Percentiles rank a stretch among this genome's conserved stretches.
Evolutionary conservation across 2,888 invertebrate species (phyloP).

Genomic region (Allophyes oxyacanthae): DNA sequence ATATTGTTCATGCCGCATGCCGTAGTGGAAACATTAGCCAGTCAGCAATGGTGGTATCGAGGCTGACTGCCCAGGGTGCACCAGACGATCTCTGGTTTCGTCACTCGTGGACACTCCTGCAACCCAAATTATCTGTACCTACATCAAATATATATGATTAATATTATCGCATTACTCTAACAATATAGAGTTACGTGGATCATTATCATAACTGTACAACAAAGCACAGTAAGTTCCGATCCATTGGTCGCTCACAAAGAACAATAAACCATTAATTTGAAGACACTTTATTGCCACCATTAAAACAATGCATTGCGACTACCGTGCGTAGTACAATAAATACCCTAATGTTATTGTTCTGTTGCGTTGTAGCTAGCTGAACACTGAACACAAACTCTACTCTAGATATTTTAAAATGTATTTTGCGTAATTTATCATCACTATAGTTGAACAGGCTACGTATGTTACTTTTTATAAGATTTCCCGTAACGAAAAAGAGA

Average conservation of each 20-base stretch:
- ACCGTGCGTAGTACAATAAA: conserved; percentile 61
- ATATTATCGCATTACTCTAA: conserved; percentile 45
- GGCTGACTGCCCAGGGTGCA: too few relatives aligned
- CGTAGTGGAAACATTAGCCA: too few relatives aligned
- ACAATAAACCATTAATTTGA: conserved; percentile 80
- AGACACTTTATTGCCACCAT: conserved; percentile 74
- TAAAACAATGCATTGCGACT: conserved; percentile 71
- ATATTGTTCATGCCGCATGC: too few relatives aligned
- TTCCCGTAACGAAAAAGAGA: too few relatives aligned
- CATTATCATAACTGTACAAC: conserved; percentile 67
- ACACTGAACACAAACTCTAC: neutral
- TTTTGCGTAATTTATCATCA: too few relatives aligned
- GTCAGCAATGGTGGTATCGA: too few relatives aligned
- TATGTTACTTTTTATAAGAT: too few relatives aligned
- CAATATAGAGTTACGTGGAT: conserved; percentile 57
- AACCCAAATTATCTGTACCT: too few relatives aligned
- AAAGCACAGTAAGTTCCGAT: conserved; percentile 73
- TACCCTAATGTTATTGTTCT: conserved; percentile 56
- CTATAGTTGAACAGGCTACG: too few relatives aligned
- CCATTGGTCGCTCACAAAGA: conserved; percentile 78
- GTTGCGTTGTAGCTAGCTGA: conserved; percentile 37
- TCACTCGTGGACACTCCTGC: too few relatives aligned
- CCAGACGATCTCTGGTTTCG: too few relatives aligned
- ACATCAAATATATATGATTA: conserved; percentile 22
- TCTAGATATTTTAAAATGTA: conserved; percentile 10